Evolutionary conservation across 2,797 vertebrate genomes (phyloP).

Genomic region (Chlorospingus flavigularis): DNA sequence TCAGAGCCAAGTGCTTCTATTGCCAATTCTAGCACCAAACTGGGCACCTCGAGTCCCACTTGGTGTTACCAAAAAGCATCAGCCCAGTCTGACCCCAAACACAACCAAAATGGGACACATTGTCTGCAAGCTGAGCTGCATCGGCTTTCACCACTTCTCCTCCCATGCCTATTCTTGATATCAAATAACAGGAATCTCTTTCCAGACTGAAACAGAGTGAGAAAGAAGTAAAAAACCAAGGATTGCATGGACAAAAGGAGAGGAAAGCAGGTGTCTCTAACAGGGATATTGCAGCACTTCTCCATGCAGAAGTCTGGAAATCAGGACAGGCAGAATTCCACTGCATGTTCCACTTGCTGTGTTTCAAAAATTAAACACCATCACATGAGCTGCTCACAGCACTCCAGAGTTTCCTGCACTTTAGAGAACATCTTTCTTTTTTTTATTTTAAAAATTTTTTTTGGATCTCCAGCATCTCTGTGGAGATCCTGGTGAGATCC

Average conservation of each 20-base stretch:
- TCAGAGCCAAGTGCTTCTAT: neutral
- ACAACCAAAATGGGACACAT: neutral
- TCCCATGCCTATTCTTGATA: neutral
- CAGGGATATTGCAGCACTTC: neutral
- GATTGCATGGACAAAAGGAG: neutral
- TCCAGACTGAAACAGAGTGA: neutral
- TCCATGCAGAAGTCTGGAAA: neutral
- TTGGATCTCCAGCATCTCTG: too few relatives aligned
- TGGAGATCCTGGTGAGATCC: too few relatives aligned
- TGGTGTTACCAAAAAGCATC: neutral
- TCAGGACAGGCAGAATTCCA: neutral
- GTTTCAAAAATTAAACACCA: conserved; percentile 10
- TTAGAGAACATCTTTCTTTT: neutral
- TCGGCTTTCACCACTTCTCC: neutral
- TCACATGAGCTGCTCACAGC: neutral
- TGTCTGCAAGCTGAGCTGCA: neutral
- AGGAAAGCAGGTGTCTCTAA: neutral
- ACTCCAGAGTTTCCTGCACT: neutral
- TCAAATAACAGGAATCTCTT: neutral
- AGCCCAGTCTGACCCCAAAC: neutral
- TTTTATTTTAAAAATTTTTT: too few relatives aligned
- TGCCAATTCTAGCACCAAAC: neutral
- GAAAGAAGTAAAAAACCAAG: neutral
- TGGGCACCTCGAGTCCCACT: neutral
- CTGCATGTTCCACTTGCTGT: fast-evolving